Base-by-base conservation (phyloP, 2,797 vertebrate genomes). In the Enteromius viviparus region DNA sequence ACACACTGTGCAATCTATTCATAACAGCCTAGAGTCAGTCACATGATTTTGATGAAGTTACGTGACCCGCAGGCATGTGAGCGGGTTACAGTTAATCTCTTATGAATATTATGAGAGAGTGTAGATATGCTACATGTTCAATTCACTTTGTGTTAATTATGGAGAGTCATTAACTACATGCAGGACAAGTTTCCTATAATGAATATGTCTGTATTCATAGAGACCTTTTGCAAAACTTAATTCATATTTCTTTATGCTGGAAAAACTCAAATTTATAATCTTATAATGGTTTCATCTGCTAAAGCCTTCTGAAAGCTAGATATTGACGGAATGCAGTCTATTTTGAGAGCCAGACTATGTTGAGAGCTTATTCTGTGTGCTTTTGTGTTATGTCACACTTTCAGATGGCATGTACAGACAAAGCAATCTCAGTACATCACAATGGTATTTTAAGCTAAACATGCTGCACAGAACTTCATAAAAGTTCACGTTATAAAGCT, bases 11-110 rank as follows among this genome's bases (percentile, higher is more conserved):
- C 32, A 40, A 76, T 78, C 82, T 85, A 86, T 87, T 90, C 87
- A 89, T 85, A 87, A 91, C 88, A 87, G 88, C 87, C 87, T 84
- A 89, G 83, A 78, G 85, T 78, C 32, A 82, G 91, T 95, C 94
- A 94, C 93, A 93, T 95, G 94, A 94, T 92, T 88, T 72, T 88
- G 89, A 91, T 89, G 89, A 86, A 87, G 91, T 91, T 91, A 92
- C 91, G 91, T 91, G 92, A 93, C 90, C 91, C 87, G 82, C 85
- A 88, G 90, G 90, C 93, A 93, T 92, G 91, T 93, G 92, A 94
- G 91, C 85, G 75, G 86, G 88, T 91, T 89, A 87, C 80, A 87
- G 80, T 78, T 85, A 84, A 85, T 88, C 88, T 68, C 68, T 84
- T 76, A 81, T 84, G 77, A 86, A 88, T 85, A 86, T 85, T 53